Evolutionary conservation across 2,113 vertebrate genomes (phyloP), one percentile per base, ranked within the genome.

Genomic region (Entomyzon cyanotis): DNA sequence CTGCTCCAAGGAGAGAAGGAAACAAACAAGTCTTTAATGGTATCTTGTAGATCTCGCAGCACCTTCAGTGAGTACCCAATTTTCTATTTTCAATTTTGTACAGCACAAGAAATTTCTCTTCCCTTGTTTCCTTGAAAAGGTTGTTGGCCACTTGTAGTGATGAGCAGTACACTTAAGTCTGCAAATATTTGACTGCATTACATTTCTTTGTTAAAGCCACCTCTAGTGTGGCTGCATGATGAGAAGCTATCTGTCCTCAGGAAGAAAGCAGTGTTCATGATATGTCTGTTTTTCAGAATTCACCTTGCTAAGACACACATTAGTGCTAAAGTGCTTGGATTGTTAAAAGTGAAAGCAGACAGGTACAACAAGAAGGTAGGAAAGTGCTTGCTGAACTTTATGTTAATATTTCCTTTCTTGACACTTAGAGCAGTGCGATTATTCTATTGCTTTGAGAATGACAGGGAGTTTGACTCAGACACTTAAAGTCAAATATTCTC

Each of bases 21-120:
- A 89, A 39, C 0, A 1, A 33, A 15, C 11, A 78, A 65, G 12
- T 10, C 8, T 19, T 49, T 74, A 24, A 59, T 1, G 0, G 14
- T 39, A 17, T 31, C 33, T 71, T 55, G 35, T 68, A 73, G 11
- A 42, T 39, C 33, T 39, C 49, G 39, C 7, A 2, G 20, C 41
- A 87, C 10, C 19, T 84, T 79, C 21, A 71, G 3, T 1, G 1
- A 1, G 0, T n/a, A 53, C 31, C 12, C 24, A 17, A 68, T 63
- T n/a, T 5, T 71, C 7, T 67, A 3, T 76, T 83, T 95, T 78
- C 47, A 67, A 9, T 13, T 4, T 56, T 42, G 15, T 46, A 42
- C 0, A 8, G 24, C 10, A 33, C 10, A 62, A 50, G 14, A 69
- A 81, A 6, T 53, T 15, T 44, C 5, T 65, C n/a, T 75, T 53